Percentiles rank a stretch among this genome's conserved stretches.
phyloP scores from a whole-genome alignment of 2,888 invertebrate genomes.

The Sesia apiformis region DNA sequence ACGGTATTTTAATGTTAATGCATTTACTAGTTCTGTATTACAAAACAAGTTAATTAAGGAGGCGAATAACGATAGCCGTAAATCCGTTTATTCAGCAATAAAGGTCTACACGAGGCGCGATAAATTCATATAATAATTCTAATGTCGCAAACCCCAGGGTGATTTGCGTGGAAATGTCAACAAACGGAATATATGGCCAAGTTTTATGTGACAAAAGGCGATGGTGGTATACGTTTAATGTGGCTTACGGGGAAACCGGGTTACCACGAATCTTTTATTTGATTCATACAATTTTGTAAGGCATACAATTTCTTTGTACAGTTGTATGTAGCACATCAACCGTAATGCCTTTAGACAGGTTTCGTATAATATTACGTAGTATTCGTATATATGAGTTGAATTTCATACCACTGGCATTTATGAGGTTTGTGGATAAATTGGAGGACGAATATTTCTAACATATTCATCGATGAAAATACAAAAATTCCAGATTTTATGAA shows the following conservation, averaged over 20 bases:
- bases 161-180: conserved; percentile 15
- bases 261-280: background rate
- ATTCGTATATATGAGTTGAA: no score
- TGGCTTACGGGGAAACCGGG: conserved; percentile 2
- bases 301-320: background rate
- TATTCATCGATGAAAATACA: no score
- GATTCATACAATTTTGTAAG: background rate
- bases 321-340: no score
- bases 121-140: conserved; percentile 19
- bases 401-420: no score
- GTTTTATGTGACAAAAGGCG: conserved; percentile 19
- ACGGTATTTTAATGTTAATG: no score
- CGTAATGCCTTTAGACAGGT: no score
- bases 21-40: no score
- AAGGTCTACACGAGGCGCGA: background rate
- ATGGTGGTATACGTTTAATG: conserved; percentile 19
- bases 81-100: background rate
- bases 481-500: no score
- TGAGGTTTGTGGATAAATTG: no score
- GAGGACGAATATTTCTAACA: no score
- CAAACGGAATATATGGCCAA: conserved; percentile 13
- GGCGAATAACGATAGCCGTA: no score
- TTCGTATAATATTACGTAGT: no score
- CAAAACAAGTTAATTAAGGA: background rate
- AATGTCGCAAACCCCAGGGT: conserved; percentile 17